Percentiles rank a stretch among this genome's conserved stretches.
Conservation (phyloP, 2,888 invertebrate species). For the Pyrrhia umbra region DNA sequence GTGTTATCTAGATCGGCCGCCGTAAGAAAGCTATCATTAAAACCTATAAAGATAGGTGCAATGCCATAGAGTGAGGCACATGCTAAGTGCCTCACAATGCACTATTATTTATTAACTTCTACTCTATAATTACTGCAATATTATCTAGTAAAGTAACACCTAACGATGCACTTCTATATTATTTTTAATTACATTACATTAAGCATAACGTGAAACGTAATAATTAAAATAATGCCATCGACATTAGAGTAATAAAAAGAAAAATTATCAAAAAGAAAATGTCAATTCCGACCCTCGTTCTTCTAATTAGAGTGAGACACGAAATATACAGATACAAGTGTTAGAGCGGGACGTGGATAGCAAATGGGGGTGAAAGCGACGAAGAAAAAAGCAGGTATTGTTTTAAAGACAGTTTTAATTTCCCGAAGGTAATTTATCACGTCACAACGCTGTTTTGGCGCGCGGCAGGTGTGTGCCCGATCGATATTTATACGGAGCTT, state of each 20-base stretch:
- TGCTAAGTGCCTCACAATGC: slow-evolving; percentile 23
- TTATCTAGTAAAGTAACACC: slow-evolving; percentile 31
- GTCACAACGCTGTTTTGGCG: slow-evolving; percentile 72
- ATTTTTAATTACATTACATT: slow-evolving; percentile 28
- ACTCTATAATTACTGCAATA: slow-evolving; percentile 21
- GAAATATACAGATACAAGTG: slow-evolving; percentile 21
- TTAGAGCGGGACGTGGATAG: slow-evolving; percentile 57
- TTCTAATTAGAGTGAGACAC: slow-evolving; percentile 56
- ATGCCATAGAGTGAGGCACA: slow-evolving; percentile 22
- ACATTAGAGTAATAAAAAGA: slow-evolving; percentile 49
- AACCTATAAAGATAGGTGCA: slow-evolving; percentile 38
- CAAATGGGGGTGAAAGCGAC: slow-evolving; percentile 68
- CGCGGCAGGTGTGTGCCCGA: slow-evolving; percentile 69
- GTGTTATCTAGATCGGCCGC: slow-evolving; percentile 35
- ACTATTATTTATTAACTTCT: slow-evolving; percentile 16
- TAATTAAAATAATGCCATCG: slow-evolving; percentile 55
- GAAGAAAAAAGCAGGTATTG: slow-evolving; percentile 85
- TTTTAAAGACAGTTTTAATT: slow-evolving; percentile 90
- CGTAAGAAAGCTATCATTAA: slow-evolving; percentile 49
- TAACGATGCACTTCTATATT: slow-evolving; percentile 23
- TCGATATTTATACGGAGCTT: slow-evolving; percentile 74
- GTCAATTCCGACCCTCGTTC: slow-evolving; percentile 60
- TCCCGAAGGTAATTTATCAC: slow-evolving; percentile 90
- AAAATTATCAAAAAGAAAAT: slow-evolving; percentile 57
- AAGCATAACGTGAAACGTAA: slow-evolving; percentile 46